Evolutionary conservation across 2,888 invertebrate species (phyloP).

Genomic region (Cheilosia soror): DNA sequence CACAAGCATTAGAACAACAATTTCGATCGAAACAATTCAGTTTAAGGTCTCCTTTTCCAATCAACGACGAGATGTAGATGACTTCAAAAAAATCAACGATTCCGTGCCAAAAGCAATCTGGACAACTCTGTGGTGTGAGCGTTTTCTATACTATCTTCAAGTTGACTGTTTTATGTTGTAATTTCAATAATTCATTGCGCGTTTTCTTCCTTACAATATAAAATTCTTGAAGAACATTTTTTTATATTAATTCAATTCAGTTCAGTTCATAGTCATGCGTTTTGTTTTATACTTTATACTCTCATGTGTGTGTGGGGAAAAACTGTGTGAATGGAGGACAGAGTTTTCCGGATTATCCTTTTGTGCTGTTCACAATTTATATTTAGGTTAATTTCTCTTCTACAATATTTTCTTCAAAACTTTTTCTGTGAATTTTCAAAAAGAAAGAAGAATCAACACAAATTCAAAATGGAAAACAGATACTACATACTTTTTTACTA

Average conservation of each 20-base stretch:
- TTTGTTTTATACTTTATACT: conserved; percentile 31
- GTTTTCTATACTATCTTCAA: conserved; percentile 63
- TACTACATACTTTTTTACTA: background rate
- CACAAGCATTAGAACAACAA: conserved; percentile 35
- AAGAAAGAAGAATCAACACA: conserved; percentile 12
- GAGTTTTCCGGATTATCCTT: conserved; percentile 82
- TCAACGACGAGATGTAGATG: conserved; percentile 33
- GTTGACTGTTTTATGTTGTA: conserved; percentile 58
- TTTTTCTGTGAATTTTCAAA: conserved; percentile 14
- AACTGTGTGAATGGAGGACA: conserved; percentile 75
- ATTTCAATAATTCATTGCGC: conserved; percentile 28
- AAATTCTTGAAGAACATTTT: conserved; percentile 26
- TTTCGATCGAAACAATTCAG: conserved; percentile 5
- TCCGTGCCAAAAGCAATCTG: conserved; percentile 69
- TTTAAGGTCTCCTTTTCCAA: conserved; percentile 31
- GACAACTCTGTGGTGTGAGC: conserved; percentile 76
- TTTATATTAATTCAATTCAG: conserved; percentile 17
- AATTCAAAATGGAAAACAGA: conserved; percentile 3
- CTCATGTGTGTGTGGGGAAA: conserved; percentile 61
- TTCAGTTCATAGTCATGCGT: conserved; percentile 14
- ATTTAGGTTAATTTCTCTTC: conserved; percentile 3
- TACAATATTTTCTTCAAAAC: background rate
- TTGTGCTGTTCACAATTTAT: conserved; percentile 54
- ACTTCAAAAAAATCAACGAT: conserved; percentile 51
- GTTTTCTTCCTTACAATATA: conserved; percentile 32